phyloP scores from a whole-genome alignment of 92 coral and sea anemone genomes.

The Zoanthus solanderi region DNA sequence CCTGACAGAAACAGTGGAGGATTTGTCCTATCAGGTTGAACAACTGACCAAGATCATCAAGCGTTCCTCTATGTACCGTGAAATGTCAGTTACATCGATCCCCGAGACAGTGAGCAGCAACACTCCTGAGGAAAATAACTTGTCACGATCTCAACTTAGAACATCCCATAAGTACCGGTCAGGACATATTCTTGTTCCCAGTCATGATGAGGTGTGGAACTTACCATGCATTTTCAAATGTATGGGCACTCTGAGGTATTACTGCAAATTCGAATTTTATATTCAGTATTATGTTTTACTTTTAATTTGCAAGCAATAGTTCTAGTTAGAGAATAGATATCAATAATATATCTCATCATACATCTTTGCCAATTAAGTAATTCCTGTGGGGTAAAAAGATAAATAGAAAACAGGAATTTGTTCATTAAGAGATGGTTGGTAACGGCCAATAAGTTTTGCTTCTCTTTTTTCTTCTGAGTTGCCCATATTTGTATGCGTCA shows the following conservation, averaged over 20 bases:
- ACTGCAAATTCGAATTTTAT: too few relatives aligned
- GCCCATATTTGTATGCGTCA: too few relatives aligned
- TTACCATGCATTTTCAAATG: conserved; percentile 97
- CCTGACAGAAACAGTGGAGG: conserved; percentile 91
- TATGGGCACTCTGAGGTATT: conserved; percentile 95
- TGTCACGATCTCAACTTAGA: conserved; percentile 77
- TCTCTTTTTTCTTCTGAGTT: too few relatives aligned
- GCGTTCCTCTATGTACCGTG: conserved; percentile 86
- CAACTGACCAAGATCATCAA: conserved; percentile 78
- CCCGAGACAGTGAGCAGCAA: conserved; percentile 87
- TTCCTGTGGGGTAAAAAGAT: too few relatives aligned
- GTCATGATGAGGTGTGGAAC: conserved; percentile 90
- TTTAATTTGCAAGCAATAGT: too few relatives aligned
- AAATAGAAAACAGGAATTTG: too few relatives aligned
- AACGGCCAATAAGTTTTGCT: too few relatives aligned
- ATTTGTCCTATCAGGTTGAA: conserved; percentile 90
- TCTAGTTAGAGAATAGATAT: too few relatives aligned
- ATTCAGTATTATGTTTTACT: too few relatives aligned
- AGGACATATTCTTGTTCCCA: conserved; percentile 71
- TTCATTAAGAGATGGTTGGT: too few relatives aligned
- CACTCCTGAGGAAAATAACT: conserved; percentile 73
- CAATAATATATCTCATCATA: too few relatives aligned
- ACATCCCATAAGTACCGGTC: conserved; percentile 72
- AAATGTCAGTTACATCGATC: conserved; percentile 89
- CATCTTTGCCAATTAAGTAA: too few relatives aligned